Evolutionary conservation across 2,888 invertebrate genomes (phyloP), one percentile per base, ranked within the genome.

Genomic region (Amblyjoppa proteus): DNA sequence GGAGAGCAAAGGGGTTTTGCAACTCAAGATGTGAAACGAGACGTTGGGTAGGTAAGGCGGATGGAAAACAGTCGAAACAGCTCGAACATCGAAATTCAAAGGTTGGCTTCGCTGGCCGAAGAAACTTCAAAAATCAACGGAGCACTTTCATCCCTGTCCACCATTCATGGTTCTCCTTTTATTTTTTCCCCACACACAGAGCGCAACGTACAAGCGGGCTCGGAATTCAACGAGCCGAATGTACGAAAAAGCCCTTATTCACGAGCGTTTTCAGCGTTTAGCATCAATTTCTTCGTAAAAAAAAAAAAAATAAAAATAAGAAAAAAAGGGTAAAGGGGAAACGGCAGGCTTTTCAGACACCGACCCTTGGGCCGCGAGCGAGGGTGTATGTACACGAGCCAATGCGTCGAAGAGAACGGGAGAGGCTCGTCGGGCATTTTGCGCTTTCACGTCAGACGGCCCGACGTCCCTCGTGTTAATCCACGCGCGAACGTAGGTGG

Each of bases 251-350:
- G 25, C 58, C 34, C 53, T 34, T 53, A 69, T 66, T 53, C 51
- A 66, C 31, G 51, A 58, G 51, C 58, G 68, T 64, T 69, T 53
- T 9, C 77, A 53, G 49, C 45, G 84, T 61, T 81, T 75, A 51
- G 61, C 73, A 68, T 85, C 66, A 84, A 80, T 80, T 85, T 78
- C 70, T 64, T n/a, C 66, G 56, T 58, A 9, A 20, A 58, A 58
- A 28, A 58, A 66, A 70, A 71, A 9, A 58, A 9, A 20, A 58
- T 28, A 28, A 58, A 66, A 70, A 71, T 9, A 58, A 9, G 13
- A 58, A 66, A 70, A 71, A 49, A n/a, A 49, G 3, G 13, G 45
- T 64, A 66, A 53, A 20, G 49, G n/a, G 41, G 38, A 69, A 53
- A 68, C 25, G 66, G 61, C 13, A 38, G 45, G 49, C 77, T 77